phyloP scores from a whole-genome alignment of 2,888 invertebrate species.

The Tridacna gigas region DNA sequence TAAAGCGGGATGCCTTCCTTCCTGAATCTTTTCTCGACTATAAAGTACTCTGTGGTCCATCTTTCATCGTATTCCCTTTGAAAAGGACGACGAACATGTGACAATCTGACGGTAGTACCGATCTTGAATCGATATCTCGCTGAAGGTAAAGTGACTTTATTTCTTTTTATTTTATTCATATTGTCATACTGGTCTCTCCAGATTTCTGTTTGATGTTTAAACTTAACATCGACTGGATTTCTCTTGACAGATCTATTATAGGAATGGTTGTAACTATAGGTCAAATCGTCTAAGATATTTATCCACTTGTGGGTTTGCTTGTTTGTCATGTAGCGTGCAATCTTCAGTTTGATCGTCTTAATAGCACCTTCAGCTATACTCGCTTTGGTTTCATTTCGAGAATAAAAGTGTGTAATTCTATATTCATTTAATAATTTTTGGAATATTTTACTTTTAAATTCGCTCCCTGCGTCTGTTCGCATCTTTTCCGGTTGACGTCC shows the following conservation, averaged over 20 bases:
- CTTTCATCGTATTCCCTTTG: slow-evolving; percentile 55
- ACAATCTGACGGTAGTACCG: slow-evolving; percentile 37
- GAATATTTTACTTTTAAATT: slow-evolving; percentile 39
- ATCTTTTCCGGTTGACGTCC: slow-evolving; percentile 41
- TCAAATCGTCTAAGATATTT: slow-evolving; percentile 30
- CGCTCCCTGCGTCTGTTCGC: slow-evolving; percentile 37
- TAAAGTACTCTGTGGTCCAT: slow-evolving; percentile 44
- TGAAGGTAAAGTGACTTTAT: neutral
- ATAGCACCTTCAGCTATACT: slow-evolving; percentile 37
- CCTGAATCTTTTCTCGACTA: slow-evolving; percentile 29
- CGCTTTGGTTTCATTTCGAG: slow-evolving; percentile 42
- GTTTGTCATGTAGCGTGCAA: slow-evolving; percentile 22
- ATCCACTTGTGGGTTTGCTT: slow-evolving; percentile 30
- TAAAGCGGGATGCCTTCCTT: slow-evolving; percentile 43
- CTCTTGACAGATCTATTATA: slow-evolving; percentile 31
- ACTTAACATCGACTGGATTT: slow-evolving; percentile 14
- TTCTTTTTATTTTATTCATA: slow-evolving; percentile 27
- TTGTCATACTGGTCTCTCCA: slow-evolving; percentile 20
- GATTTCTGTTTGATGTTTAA: slow-evolving; percentile 5
- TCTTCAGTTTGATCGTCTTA: slow-evolving; percentile 20
- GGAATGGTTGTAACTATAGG: slow-evolving; percentile 39
- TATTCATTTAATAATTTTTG: slow-evolving; percentile 22
- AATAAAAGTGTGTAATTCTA: slow-evolving; percentile 32
- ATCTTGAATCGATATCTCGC: slow-evolving; percentile 37
- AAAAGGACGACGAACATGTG: slow-evolving; percentile 40